Evolutionary conservation across 2,888 invertebrate species (phyloP).

Genomic region (Notodonta ziczac): DNA sequence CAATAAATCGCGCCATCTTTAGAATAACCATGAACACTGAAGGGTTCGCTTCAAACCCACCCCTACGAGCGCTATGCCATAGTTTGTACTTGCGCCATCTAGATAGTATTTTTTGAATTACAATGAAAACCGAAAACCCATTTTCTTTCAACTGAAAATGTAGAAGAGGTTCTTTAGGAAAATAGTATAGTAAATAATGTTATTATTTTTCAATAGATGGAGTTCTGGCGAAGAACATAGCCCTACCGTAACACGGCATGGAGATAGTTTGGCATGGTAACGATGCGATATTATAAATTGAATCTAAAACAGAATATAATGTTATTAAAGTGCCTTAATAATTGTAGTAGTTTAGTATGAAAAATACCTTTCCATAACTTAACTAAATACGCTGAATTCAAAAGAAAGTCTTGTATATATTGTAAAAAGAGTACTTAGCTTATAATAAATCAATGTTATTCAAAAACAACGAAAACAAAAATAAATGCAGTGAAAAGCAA

Average conservation of each 20-base stretch:
- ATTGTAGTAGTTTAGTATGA: no score
- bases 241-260: no score
- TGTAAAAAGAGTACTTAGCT: no score
- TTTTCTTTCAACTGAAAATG: background rate
- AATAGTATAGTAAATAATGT: background rate
- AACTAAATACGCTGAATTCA: no score
- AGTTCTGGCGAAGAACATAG: background rate
- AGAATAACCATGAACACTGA: background rate
- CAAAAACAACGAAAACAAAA: background rate
- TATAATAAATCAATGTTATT: background rate
- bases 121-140: background rate
- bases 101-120: background rate
- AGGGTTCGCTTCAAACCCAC: background rate
- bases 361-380: no score
- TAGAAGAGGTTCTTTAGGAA: background rate
- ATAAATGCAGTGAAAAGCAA: slow-evolving; percentile 3
- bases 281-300: no score
- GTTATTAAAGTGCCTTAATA: no score
- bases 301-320: no score
- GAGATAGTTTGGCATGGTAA: no score
- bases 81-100: background rate
- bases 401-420: no score
- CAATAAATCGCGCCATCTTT: slow-evolving; percentile 8
- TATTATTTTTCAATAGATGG: background rate
- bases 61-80: background rate